Base-by-base conservation (phyloP, 92 coral and sea anemone species). In the Micromussa lordhowensis region DNA sequence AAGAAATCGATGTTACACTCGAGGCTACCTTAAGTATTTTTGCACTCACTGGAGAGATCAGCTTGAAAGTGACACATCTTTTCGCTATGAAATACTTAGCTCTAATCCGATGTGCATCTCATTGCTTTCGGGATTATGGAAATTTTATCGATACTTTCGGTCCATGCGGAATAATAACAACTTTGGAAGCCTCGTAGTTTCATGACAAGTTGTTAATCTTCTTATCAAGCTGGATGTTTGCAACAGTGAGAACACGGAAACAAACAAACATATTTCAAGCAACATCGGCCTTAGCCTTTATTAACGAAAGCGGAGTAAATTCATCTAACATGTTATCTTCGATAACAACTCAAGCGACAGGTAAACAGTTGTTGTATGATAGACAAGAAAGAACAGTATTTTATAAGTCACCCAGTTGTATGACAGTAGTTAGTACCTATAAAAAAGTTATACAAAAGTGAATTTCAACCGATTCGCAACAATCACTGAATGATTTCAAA, bases 71-170 rank as follows among this genome's bases (percentile, higher is more conserved):
- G n/a, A 35, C 77, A 22, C 1, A 35, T 34, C 21, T 31, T 71
- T 61, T 4, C 77, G 77, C 22, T 4, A 13, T 35, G 17, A 12
- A 32, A 73, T 7, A 19, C 78, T 21, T 19, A 22, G 28, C 11
- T 73, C 51, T 73, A 73, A 73, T 36, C 78, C 51, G 36, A 35
- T 73, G 78, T 36, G 38, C 32, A 57, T 75, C 49, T 61, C 40
- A 32, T 3, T 75, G 70, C 78, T 26, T 38, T 35, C 53, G 26
- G 72, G 72, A 83, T 83, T 83, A 83, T 83, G 81, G 80, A 72
- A 84, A 84, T 84, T 71, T 63, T 34, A 22, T 58, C 31, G 17
- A 70, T 53, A 30, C 55, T 83, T 40, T n/a, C 24, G 9, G 59
- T 63, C 44, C 28, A 70, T 30, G 40, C 18, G 8, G n/a, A 68